phyloP scores from a whole-genome alignment of 2,113 vertebrate species.

The Takifugu flavidus region DNA sequence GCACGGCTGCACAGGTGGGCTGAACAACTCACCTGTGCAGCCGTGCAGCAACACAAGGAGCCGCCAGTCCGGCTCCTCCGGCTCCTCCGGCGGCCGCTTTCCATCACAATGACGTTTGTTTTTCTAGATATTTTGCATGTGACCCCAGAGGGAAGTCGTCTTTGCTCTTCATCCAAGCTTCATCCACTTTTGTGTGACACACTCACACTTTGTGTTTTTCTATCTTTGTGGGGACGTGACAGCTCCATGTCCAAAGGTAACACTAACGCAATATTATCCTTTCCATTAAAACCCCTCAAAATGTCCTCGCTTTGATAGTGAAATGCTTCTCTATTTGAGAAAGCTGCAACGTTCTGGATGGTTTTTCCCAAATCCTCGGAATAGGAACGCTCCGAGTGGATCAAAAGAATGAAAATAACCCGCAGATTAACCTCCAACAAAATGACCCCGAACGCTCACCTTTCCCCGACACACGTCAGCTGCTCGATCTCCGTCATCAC shows the following conservation, averaged over 20 bases:
- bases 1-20: background rate
- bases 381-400: too few species aligned
- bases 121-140: slow-evolving; percentile 3
- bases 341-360: too few species aligned
- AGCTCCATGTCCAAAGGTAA: too few species aligned
- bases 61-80: background rate
- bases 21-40: background rate
- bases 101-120: slow-evolving; percentile 4
- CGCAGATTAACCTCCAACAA: too few species aligned
- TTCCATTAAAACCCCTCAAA: too few species aligned
- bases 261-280: too few species aligned
- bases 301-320: too few species aligned
- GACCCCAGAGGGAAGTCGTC: slow-evolving; percentile 21
- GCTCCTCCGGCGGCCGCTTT: background rate
- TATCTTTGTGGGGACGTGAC: too few species aligned
- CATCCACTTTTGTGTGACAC: slow-evolving; percentile 10
- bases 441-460: slow-evolving; percentile 74
- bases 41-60: background rate
- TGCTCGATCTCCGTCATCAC: slow-evolving; percentile 99
- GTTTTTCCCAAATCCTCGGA: too few species aligned
- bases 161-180: slow-evolving; percentile 27
- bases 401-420: too few species aligned
- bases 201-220: background rate
- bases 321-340: background rate
- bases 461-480: slow-evolving; percentile 92